Evolutionary conservation across 1,140 invertebrate species (phyloP).

Genomic region (Drosophila navojoa): DNA sequence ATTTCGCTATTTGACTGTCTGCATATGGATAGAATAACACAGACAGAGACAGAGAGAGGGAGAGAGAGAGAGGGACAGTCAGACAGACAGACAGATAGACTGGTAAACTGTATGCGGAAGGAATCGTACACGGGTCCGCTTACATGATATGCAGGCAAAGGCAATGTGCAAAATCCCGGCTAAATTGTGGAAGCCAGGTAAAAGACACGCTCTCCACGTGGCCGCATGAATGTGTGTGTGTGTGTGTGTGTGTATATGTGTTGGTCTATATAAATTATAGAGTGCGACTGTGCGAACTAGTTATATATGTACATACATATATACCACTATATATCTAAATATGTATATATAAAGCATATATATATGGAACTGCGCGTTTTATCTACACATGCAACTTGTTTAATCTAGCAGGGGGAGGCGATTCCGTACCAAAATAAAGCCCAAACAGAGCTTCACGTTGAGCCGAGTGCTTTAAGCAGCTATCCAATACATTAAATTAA

Average conservation of each 20-base stretch:
- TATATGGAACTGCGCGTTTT: conserved; percentile 27
- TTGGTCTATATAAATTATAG: conserved; percentile 15
- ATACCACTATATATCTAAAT: too few relatives aligned
- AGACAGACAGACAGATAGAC: neutral
- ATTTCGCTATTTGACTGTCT: conserved; percentile 57
- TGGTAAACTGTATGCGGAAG: conserved; percentile 18
- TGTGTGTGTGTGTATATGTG: conserved; percentile 3
- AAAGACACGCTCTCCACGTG: neutral
- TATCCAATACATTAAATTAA: conserved; percentile 6
- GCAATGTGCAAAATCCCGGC: neutral
- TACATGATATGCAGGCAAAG: conserved; percentile 40
- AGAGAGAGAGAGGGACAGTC: neutral
- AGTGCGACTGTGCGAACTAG: conserved; percentile 1
- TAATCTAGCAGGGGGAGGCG: conserved; percentile 5
- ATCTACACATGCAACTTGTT: conserved; percentile 18
- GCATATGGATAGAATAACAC: conserved; percentile 34
- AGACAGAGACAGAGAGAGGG: neutral
- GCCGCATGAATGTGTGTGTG: neutral
- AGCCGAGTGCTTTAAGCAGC: conserved; percentile 1
- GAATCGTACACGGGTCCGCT: conserved; percentile 34
- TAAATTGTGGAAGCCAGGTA: neutral
- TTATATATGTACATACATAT: too few relatives aligned
- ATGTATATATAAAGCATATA: neutral
- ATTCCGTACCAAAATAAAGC: neutral
- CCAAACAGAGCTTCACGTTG: neutral